A percentile compares a stretch with the other conserved stretches of the same genome.
Evolutionary conservation across 1,140 invertebrate genomes (phyloP).

Genomic region (Araneus ventricosus): DNA sequence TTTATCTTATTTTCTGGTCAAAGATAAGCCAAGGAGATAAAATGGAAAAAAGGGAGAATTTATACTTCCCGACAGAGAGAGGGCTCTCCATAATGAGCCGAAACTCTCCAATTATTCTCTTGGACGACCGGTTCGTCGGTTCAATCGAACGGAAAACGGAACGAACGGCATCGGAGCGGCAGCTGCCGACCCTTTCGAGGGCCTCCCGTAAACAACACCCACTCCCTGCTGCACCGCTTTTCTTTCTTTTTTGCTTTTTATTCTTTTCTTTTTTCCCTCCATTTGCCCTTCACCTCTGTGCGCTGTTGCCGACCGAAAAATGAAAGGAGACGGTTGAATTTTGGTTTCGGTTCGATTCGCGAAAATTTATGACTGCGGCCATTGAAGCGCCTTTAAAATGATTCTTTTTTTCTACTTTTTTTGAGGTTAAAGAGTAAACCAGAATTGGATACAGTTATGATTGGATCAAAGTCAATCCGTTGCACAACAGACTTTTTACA

Average conservation of each 20-base stretch:
- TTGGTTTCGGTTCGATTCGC: slow-evolving; percentile 21
- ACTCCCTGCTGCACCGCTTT: not conserved
- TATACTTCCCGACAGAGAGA: not conserved
- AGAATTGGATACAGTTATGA: too few relatives aligned
- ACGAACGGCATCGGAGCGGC: not conserved
- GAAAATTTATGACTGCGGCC: not conserved
- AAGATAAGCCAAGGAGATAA: too few relatives aligned
- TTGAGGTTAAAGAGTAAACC: too few relatives aligned
- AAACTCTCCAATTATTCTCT: slow-evolving; percentile 3
- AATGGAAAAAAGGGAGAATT: not conserved
- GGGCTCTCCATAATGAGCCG: not conserved
- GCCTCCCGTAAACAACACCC: slow-evolving; percentile 65
- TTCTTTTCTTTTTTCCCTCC: not conserved
- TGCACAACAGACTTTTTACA: too few relatives aligned
- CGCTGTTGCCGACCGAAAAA: not conserved
- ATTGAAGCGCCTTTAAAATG: not conserved
- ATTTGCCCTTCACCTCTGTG: slow-evolving; percentile 26
- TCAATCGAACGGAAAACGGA: slow-evolving; percentile 42
- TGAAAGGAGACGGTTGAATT: not conserved
- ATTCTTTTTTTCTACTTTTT: not conserved
- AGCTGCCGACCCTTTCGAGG: slow-evolving; percentile 19
- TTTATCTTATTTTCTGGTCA: too few relatives aligned
- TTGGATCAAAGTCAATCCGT: too few relatives aligned
- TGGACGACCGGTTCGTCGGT: not conserved
- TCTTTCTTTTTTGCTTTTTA: not conserved